Conservation (phyloP, 2,113 vertebrate species). For the Osmerus mordax region DNA sequence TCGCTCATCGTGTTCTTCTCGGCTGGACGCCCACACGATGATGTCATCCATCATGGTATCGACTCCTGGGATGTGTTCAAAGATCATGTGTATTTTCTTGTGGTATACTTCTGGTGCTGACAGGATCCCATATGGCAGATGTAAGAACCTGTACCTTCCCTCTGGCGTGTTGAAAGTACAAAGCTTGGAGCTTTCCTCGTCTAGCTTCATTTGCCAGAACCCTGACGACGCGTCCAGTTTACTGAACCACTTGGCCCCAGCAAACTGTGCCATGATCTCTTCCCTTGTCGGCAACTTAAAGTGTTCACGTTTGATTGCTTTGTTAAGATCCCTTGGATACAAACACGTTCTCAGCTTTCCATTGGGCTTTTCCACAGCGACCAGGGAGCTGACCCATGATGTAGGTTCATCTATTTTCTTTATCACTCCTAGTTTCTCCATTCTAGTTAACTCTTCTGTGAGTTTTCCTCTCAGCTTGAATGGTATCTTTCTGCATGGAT, state of each 20-base stretch:
- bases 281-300: constrained; percentile 31
- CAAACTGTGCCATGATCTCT: constrained; percentile 39
- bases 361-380: constrained; percentile 11
- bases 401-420: constrained; percentile 15
- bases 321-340: constrained; percentile 22
- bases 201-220: constrained; percentile 32
- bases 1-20: too few species aligned
- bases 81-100: too few species aligned
- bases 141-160: constrained; percentile 17
- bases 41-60: too few species aligned
- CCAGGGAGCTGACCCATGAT: constrained; percentile 7
- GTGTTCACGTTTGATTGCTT: constrained; percentile 28
- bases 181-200: constrained; percentile 22
- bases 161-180: constrained; percentile 6
- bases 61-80: too few species aligned
- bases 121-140: too few species aligned
- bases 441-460: constrained; percentile 5
- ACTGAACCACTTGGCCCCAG: constrained; percentile 30
- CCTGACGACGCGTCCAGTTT: constrained; percentile 34
- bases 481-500: too few species aligned
- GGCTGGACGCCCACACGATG: too few species aligned
- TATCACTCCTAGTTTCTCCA: constrained; percentile 11
- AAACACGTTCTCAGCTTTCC: constrained; percentile 15
- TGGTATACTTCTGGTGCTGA: too few species aligned
- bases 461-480: not conserved